Evolutionary conservation across 2,888 invertebrate genomes (phyloP), one percentile per base, ranked within the genome.

Genomic region (Lasioglossum vierecki): DNA sequence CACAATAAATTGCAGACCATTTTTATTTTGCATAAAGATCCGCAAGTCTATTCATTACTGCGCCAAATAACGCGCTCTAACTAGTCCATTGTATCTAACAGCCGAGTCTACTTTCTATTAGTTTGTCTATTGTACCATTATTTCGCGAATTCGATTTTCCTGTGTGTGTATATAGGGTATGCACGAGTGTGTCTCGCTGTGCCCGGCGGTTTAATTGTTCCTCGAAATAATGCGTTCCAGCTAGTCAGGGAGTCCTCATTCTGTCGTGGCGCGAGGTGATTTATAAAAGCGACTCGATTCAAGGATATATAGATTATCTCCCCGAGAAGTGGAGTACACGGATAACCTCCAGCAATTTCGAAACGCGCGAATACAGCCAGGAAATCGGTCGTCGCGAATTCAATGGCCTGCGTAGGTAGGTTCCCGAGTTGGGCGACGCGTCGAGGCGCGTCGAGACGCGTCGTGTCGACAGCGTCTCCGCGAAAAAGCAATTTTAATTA

Each of bases 401-500:
- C 63, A 63, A 63, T 63, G 30, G 30, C 30, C 30, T 30, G 63
- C 63, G 63, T 63, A 63, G 63, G 63, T 30, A 63, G 63, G 30
- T 15, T 6, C 63, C 53, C 3, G 53, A 9, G n/a, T 57, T 11
- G 11, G 22, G 30, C 63, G 60, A 13, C 30, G 15, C 11, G 35
- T 35, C 35, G 35, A 35, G 49, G 15, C 46, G 57, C 11, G 46
- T 46, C 13, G 46, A 13, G 46, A 44, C 44, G 44, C 44, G 5
- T 26, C 60, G 68, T 68, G 68, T 39, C 68, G 70, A 70, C 39
- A 70, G 57, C 39, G n/a, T 70, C 63, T 70, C n/a, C 39, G n/a
- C 70, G 66, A 68, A 70, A 70, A 22, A 44, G 57, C 18, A 22
- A 35, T 49, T 35, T 73, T 73, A 35, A 73, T 81, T 63, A 60